Conservation (phyloP, 1,140 invertebrate genomes). For the Andricus grossulariae region DNA sequence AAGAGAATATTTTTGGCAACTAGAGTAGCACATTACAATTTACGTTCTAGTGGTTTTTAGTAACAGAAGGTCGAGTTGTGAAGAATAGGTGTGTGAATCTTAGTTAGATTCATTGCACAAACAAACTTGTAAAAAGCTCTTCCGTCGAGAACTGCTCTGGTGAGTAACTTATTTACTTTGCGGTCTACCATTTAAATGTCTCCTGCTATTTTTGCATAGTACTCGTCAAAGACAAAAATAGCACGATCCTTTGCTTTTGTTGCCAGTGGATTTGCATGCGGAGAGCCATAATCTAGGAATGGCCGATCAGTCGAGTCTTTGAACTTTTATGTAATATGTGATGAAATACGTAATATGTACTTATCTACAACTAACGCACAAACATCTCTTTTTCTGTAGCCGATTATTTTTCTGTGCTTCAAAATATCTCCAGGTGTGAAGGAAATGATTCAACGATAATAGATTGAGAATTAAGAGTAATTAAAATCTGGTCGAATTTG, state of each 20-base stretch:
- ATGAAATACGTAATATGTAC: background rate
- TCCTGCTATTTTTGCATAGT: conserved; percentile 46
- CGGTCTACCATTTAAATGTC: conserved; percentile 32
- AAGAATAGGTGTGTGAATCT: background rate
- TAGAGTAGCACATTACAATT: background rate
- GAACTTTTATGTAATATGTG: background rate
- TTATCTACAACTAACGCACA: too few relatives aligned
- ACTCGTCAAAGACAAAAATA: conserved; percentile 45
- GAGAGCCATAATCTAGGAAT: background rate
- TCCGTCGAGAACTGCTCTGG: conserved; percentile 29
- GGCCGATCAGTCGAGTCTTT: background rate
- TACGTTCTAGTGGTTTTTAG: background rate
- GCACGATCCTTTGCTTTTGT: conserved; percentile 43
- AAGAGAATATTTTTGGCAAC: background rate
- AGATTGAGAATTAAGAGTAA: background rate
- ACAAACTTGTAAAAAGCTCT: background rate
- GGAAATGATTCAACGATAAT: too few relatives aligned
- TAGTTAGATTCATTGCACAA: background rate
- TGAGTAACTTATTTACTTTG: conserved; percentile 38
- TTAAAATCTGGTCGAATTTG: background rate
- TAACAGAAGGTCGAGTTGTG: conserved; percentile 10
- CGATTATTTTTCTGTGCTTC: too few relatives aligned
- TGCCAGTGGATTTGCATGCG: conserved; percentile 30
- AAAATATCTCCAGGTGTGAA: too few relatives aligned
- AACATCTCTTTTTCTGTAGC: too few relatives aligned